These are phyloP conservation scores for Argyrosomus regius DNA, from an alignment of 2,797 vertebrate species.

Conservation along the genomic window DNA sequence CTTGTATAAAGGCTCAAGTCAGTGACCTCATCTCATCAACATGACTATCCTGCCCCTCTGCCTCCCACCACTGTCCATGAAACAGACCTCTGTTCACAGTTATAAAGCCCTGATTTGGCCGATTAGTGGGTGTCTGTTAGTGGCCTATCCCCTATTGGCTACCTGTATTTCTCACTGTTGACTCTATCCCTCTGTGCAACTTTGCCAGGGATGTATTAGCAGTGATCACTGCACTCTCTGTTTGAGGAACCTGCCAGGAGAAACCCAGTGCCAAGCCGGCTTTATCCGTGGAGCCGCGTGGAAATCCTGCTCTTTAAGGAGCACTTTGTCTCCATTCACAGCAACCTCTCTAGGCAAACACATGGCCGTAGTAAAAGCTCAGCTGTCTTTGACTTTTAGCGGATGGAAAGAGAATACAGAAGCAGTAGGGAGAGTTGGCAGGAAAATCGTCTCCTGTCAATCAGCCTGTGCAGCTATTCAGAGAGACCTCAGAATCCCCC, in stretches of 20 bases:
- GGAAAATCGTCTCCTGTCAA: slow-evolving; percentile 72
- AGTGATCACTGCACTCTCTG: slow-evolving; percentile 69
- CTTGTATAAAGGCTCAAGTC: slow-evolving; percentile 51
- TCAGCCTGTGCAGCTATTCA: slow-evolving; percentile 78
- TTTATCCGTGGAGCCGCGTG: slow-evolving; percentile 63
- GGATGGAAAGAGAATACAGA: slow-evolving; percentile 75
- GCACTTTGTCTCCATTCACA: slow-evolving; percentile 78
- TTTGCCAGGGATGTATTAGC: slow-evolving; percentile 70
- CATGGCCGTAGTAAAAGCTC: slow-evolving; percentile 72
- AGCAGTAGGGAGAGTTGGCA: slow-evolving; percentile 75
- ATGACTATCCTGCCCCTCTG: slow-evolving; percentile 52
- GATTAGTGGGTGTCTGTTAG: slow-evolving; percentile 69
- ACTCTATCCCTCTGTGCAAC: slow-evolving; percentile 58
- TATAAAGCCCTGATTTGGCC: slow-evolving; percentile 70
- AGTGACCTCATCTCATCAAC: slow-evolving; percentile 73
- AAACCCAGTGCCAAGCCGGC: slow-evolving; percentile 62
- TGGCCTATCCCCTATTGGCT: slow-evolving; percentile 63
- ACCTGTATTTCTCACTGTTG: slow-evolving; percentile 71
- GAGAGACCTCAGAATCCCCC: slow-evolving; percentile 56
- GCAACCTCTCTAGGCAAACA: slow-evolving; percentile 71
- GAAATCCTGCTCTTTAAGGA: slow-evolving; percentile 76
- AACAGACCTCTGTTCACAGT: slow-evolving; percentile 67
- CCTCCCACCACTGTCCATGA: slow-evolving; percentile 56
- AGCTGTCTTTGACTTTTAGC: slow-evolving; percentile 72
- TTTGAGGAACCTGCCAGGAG: slow-evolving; percentile 72